Evolutionary conservation across 1,140 invertebrate genomes (phyloP), one percentile per base, ranked within the genome.

Genomic region (Carposina sasakii): DNA sequence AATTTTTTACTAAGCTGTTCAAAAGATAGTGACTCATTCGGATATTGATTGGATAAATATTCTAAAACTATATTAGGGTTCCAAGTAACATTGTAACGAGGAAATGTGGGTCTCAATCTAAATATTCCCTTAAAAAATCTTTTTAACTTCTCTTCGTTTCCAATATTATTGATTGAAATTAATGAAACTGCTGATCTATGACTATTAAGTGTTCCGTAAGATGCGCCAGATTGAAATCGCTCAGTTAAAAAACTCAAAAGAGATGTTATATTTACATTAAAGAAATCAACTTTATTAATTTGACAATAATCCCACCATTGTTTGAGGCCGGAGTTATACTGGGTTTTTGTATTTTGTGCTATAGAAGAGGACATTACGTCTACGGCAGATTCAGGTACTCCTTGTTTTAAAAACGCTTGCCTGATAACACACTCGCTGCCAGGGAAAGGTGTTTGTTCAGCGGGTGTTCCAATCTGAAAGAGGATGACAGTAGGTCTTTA

Each of bases 361-460:
- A 49, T 9, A 2, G 52, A 54, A 17, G 41, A 22, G 1, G 45
- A 1, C 31, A 52, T 49, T 6, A 63, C 34, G 2, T 66, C 48
- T 31, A 54, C 30, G 34, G 56, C 30, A 19, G 55, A 28, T 21
- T 40, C 20, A 12, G 64, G 56, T 23, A 57, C 17, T 9, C 22
- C 37, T 40, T 52, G 56, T 26, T 8, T 24, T 24, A 31, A 4
- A 8, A 61, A 60, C 1, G 49, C 65, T 48, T 54, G 8, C 53
- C 48, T 26, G 62, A 69, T 52, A 69, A 60, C 8, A 41, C 30
- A 37, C 56, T 59, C 45, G 49, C 58, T 16, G 48, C 63, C 63
- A 69, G 54, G 57, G 63, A 48, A 64, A 69, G 45, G 10, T 59
- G 22, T 20, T 17, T 22, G 22, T 26, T 49, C 12, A 71, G 39